Evolutionary conservation across 2,113 vertebrate species (phyloP).

Genomic region (Pituophis catenifer): DNA sequence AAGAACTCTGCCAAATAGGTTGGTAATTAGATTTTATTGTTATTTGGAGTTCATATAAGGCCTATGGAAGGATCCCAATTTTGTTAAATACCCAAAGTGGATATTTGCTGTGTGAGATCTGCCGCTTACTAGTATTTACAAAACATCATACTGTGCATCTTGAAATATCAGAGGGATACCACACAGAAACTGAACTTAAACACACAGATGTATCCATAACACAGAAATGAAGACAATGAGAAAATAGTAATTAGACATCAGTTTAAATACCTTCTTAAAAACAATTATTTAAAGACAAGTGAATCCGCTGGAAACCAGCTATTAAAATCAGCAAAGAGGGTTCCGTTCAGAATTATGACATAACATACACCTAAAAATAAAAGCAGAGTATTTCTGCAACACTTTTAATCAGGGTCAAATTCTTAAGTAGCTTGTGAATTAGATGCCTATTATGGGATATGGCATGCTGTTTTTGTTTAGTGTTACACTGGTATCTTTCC

Average conservation of each 20-base stretch:
- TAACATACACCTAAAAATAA: neutral
- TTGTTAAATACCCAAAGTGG: conserved; percentile 62
- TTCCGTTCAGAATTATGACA: conserved; percentile 1
- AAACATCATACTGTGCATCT: conserved; percentile 48
- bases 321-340: neutral
- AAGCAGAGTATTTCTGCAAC: neutral
- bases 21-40: conserved; percentile 63
- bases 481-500: neutral
- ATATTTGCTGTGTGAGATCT: conserved; percentile 49
- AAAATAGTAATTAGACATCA: neutral
- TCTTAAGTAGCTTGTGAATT: conserved; percentile 9
- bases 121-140: conserved; percentile 53
- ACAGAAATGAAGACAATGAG: conserved; percentile 37
- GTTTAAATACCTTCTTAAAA: conserved; percentile 12
- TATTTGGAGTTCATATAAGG: conserved; percentile 57
- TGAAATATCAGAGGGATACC: conserved; percentile 48
- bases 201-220: conserved; percentile 6
- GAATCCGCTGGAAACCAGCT: conserved; percentile 5
- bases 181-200: conserved; percentile 53
- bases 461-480: neutral
- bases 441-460: neutral
- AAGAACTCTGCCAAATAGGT: conserved; percentile 61
- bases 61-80: conserved; percentile 59
- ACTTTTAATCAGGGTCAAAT: conserved; percentile 3
- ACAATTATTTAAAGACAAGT: conserved; percentile 7